Conservation (phyloP, 2,113 vertebrate genomes). For the Triplophysa rosa region DNA sequence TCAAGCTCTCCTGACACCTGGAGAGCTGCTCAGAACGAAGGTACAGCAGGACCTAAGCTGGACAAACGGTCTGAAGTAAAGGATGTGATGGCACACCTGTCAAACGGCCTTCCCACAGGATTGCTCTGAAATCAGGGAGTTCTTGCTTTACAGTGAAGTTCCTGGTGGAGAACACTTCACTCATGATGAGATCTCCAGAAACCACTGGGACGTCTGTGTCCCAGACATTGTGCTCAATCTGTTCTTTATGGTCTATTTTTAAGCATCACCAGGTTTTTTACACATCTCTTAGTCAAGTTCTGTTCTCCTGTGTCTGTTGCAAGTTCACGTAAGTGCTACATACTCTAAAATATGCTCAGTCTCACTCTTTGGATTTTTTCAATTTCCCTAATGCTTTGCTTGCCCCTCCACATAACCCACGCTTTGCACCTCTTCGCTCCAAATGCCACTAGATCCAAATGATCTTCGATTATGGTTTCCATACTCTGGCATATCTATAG, state of each 20-base stretch:
- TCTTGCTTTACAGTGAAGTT: conserved; percentile 72
- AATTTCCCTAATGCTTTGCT: conserved; percentile 71
- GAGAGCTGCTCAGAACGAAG: not conserved
- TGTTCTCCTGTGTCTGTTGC: no score
- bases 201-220: conserved; percentile 24
- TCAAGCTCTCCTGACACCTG: conserved; percentile 61
- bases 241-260: no score
- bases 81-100: conserved; percentile 54
- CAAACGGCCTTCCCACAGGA: conserved; percentile 48
- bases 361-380: conserved; percentile 69
- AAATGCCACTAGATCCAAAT: conserved; percentile 53
- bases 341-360: conserved; percentile 55
- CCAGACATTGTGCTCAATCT: conserved; percentile 59
- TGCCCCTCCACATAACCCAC: conserved; percentile 72
- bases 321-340: no score
- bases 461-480: conserved; percentile 54
- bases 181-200: conserved; percentile 66
- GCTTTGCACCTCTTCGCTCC: conserved; percentile 66
- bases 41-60: conserved; percentile 52
- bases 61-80: conserved; percentile 47
- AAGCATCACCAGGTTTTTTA: no score
- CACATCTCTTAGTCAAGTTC: no score
- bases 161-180: conserved; percentile 68
- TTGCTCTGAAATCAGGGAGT: conserved; percentile 61
- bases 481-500: conserved; percentile 75